Evolutionary conservation across 2,888 invertebrate genomes (phyloP).

Genomic region (Oeneis ivallda): DNA sequence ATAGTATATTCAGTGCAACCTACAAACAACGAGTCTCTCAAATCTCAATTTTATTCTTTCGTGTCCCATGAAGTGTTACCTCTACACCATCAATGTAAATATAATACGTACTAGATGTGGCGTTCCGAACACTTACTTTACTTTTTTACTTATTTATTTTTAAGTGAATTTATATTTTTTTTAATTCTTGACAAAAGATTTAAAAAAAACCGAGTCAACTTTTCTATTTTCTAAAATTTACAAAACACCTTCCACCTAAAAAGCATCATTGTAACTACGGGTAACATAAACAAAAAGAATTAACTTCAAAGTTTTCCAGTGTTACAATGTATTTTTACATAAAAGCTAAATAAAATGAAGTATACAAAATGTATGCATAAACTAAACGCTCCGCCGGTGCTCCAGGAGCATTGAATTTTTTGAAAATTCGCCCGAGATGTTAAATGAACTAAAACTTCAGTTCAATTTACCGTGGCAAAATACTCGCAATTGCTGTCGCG

Average conservation of each 20-base stretch:
- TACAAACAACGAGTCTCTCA: no score
- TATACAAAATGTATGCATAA: conserved; percentile 22
- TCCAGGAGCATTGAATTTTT: conserved; percentile 26
- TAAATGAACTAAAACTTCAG: conserved; percentile 40
- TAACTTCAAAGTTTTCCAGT: conserved; percentile 16
- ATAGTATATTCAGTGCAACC: no score
- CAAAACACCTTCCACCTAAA: not conserved
- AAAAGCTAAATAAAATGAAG: conserved; percentile 20
- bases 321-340: conserved; percentile 11
- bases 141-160: no score
- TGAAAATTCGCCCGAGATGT: conserved; percentile 31
- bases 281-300: conserved; percentile 7
- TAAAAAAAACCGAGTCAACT: no score
- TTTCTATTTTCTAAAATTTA: not conserved
- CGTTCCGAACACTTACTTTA: no score
- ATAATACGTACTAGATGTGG: no score
- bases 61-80: no score
- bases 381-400: conserved; percentile 20
- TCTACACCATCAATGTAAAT: no score
- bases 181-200: no score
- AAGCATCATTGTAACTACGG: conserved; percentile 4
- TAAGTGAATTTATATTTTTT: no score
- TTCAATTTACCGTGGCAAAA: conserved; percentile 39
- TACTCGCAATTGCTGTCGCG: conserved; percentile 37
- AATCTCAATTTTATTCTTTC: no score